Percentiles rank a stretch among this genome's conserved stretches.
Conservation (phyloP, 2,797 vertebrate species). For the Poecile montanus region DNA sequence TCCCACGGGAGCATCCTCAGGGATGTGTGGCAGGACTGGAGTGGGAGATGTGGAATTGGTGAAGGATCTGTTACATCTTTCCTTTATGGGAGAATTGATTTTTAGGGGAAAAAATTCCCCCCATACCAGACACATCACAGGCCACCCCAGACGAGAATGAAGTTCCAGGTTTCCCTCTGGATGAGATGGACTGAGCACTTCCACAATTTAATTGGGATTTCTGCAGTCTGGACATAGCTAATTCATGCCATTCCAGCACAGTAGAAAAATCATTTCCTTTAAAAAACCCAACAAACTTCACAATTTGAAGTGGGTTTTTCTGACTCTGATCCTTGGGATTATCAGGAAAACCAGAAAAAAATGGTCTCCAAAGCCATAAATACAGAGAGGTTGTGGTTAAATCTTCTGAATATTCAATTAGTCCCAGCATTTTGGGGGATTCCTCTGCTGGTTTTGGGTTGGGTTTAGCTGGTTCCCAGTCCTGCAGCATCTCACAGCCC, state of each 20-base stretch:
- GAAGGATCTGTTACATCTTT: not conserved
- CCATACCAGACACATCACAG: not conserved
- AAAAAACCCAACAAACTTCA: not conserved
- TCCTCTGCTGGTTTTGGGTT: not conserved
- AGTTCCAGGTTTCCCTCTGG: not conserved
- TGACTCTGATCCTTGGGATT: not conserved
- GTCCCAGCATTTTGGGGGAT: not conserved
- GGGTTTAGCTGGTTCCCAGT: not conserved
- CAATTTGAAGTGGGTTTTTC: not conserved
- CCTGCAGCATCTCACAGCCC: not conserved
- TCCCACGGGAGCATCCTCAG: not conserved
- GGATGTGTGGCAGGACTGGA: not conserved
- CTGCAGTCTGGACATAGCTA: not conserved
- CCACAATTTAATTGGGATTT: not conserved
- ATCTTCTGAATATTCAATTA: not conserved
- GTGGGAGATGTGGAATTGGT: rapidly evolving
- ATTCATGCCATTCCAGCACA: not conserved
- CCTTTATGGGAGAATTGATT: not conserved
- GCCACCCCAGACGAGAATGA: not conserved
- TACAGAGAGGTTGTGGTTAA: not conserved
- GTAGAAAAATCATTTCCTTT: not conserved
- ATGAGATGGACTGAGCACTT: not conserved
- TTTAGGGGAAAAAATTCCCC: too few relatives aligned
- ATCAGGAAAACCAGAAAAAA: not conserved
- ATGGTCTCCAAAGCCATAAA: not conserved